Base-by-base conservation (phyloP, 2,113 vertebrate species). In the Pheucticus melanocephalus region DNA sequence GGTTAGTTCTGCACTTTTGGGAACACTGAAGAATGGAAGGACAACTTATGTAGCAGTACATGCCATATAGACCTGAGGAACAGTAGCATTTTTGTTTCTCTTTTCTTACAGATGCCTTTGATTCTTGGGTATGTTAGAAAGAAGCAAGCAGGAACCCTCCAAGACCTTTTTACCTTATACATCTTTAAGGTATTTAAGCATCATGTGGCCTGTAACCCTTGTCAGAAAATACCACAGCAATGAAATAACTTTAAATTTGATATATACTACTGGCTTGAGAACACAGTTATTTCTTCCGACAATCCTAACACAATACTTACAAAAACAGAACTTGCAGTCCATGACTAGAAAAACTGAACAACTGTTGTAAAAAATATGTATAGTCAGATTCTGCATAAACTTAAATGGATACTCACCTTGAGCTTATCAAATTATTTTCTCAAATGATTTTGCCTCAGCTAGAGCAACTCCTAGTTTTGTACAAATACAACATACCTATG, bases 401-500 rank as follows among this genome's bases (percentile, higher is more conserved):
- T 20, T 54, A 86, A 6, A 16, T 4, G 12, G 39, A 82, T 59
- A 66, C 8, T 61, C 12, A 83, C 35, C 40, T 80, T 85, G 48
- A 72, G 37, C 37, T 68, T 92, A 66, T 75, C 19, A 83, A 30
- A 90, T 75, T 4, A 44, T 28, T 72, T 88, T 56, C 35, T 72
- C 31, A 68, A 68, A 53, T 2, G 1, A 78, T 64, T 92, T 66
- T 87, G 17, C 9, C 17, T 82, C 9, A 90, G n/a, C 18, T 63
- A 76, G 7, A 92, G 11, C 9, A 78, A 90, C 15, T 59, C 70
- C 22, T 12, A 63, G 4, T 35, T 94, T 70, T 82, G 15, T 42
- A 66, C 68, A 97, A 92, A 59, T 97, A 97, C 63, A 96, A 91
- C 97, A 51, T 98, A 98, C 98, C 97, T 96, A 37, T 20, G 78